Base-by-base conservation (phyloP, 2,113 vertebrate species). In the Myanophis thanlyinensis region DNA sequence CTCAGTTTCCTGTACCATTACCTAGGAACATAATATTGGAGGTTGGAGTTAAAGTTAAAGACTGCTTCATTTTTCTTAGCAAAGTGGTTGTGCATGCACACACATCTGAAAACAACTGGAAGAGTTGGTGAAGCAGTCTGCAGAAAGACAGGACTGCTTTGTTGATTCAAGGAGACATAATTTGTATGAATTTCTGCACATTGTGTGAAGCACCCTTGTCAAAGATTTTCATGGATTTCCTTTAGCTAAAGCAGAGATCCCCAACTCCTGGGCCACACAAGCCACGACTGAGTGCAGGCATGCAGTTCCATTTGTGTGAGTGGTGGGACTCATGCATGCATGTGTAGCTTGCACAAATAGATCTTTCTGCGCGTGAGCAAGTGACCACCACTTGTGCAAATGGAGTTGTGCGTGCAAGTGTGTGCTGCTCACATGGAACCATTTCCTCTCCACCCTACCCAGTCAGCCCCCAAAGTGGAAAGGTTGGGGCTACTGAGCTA, bases 281-380 rank as follows among this genome's bases (percentile, higher is more conserved):
- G 62, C 25, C 9, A 0, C 0, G 25, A 59, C 2, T 10, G 25
- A 59, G 25, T 0, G 9, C 54, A 56, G 8, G 0, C 5, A 22
- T 52, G 52, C 53, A 54, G 53, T 1, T 22, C 20, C 20, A 54
- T 54, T 54, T 22, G 53, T 20, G 4, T 23, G 56, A 11, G 25
- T 27, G 3, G 25, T 25, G 1, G 56, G 3, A 30, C 9, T 11
- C 9, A 0, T 27, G 56, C 23, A 59, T 56, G 7, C 7, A 0
- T 62, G 27, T 62, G 4, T 62, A 30, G 10, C 27, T 62, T 1
- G 0, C 11, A 62, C 27, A 30, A 30, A 62, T 62, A 30, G 30
- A n/a, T 11, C 59, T 62, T 62, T 30, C 10, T n/a, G 30, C 1
- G 1, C 1, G 1, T 5, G 30, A 62, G 30, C 1, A 30, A 62